Percentiles rank a stretch among this genome's conserved stretches.
phyloP scores from a whole-genome alignment of 2,888 invertebrate genomes.

The Lasioglossum figueresi region DNA sequence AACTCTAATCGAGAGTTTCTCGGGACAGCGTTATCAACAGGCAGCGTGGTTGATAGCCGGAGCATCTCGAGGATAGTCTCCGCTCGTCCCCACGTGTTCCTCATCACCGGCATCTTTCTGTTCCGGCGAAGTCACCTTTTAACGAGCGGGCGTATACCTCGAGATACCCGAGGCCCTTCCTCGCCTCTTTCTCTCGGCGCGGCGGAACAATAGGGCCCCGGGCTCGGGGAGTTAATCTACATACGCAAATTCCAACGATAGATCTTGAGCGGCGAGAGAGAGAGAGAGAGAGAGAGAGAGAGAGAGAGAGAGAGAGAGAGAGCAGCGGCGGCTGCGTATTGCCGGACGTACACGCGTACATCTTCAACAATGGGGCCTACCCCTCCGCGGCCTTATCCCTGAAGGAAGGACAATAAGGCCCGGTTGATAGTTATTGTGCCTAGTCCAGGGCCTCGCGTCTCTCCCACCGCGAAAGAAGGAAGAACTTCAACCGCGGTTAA shows the following conservation, averaged over 20 bases:
- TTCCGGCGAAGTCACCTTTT: constrained; percentile 58
- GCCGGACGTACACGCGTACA: constrained; percentile 72
- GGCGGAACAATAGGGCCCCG: constrained; percentile 78
- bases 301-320: constrained; percentile 59
- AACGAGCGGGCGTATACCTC: constrained; percentile 68
- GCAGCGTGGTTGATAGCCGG: not conserved
- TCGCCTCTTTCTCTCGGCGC: constrained; percentile 66
- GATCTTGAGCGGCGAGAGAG: constrained; percentile 76
- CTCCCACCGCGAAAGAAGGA: constrained; percentile 57
- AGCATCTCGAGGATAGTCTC: not conserved
- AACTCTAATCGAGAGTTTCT: not conserved
- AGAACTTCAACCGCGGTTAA: constrained; percentile 42
- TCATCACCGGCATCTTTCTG: constrained; percentile 67
- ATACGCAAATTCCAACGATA: constrained; percentile 81
- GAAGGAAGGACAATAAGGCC: constrained; percentile 83
- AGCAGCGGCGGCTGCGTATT: constrained; percentile 61
- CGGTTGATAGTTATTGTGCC: constrained; percentile 81
- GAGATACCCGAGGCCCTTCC: constrained; percentile 57
- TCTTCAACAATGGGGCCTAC: constrained; percentile 79
- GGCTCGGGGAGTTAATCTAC: constrained; percentile 78
- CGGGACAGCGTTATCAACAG: not conserved
- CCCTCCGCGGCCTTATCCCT: constrained; percentile 71
- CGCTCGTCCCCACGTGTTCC: constrained; percentile 23
- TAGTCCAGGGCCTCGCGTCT: constrained; percentile 65
- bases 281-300: no score